Evolutionary conservation across 2,113 vertebrate genomes (phyloP).

Genomic region (Sphyrna mokarran): DNA sequence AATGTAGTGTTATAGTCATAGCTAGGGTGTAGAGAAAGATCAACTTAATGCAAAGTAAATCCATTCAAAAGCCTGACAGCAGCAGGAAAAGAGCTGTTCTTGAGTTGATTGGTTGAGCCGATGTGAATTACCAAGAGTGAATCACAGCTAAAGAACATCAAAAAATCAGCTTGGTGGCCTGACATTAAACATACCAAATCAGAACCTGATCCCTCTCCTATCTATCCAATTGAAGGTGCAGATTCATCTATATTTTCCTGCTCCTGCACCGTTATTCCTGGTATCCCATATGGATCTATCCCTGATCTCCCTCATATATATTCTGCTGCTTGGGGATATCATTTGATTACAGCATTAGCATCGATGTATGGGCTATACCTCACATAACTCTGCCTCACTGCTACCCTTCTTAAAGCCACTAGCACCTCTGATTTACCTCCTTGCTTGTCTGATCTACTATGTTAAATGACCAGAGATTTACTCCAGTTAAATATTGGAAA

Average conservation of each 20-base stretch:
- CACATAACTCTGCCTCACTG: background rate
- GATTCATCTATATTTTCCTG: background rate
- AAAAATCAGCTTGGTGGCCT: background rate
- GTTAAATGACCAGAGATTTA: background rate
- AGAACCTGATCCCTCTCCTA: background rate
- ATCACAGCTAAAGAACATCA: background rate
- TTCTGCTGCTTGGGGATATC: background rate
- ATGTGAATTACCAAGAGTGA: background rate
- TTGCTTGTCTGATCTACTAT: background rate
- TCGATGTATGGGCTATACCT: background rate
- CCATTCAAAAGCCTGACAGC: too few relatives aligned
- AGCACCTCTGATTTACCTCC: background rate
- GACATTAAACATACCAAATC: background rate
- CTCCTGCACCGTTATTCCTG: background rate
- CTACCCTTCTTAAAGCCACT: background rate
- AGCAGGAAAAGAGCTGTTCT: too few relatives aligned
- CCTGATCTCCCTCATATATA: background rate
- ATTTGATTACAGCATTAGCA: background rate
- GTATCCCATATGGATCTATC: background rate
- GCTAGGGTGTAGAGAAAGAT: too few relatives aligned
- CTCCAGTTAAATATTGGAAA: background rate
- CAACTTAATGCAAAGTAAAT: too few relatives aligned
- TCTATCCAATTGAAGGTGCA: background rate
- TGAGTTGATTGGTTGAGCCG: too few relatives aligned
- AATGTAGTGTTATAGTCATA: too few relatives aligned